These are phyloP conservation scores for Thecophora atra DNA, from an alignment of 2,888 invertebrate genomes.

Conservation along the genomic window DNA sequence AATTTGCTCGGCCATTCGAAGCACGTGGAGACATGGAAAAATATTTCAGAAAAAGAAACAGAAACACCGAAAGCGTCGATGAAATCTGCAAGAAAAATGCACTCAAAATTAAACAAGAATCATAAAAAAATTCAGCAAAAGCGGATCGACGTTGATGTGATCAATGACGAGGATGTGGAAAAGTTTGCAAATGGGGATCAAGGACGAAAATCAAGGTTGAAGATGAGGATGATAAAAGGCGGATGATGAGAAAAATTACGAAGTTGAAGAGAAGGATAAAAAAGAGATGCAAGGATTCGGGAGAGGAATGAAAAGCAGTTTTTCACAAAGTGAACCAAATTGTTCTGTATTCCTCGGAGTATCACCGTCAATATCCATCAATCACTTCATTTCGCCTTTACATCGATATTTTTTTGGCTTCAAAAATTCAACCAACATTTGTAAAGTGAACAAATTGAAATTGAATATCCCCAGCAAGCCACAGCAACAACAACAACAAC, in stretches of 20 bases:
- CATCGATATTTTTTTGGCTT: neutral
- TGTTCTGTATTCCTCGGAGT: too few species aligned
- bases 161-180: neutral
- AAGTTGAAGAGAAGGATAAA: neutral
- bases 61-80: neutral
- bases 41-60: neutral
- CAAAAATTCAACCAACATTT: neutral
- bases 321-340: neutral
- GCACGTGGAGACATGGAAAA: constrained; percentile 40
- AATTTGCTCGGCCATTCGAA: constrained; percentile 56
- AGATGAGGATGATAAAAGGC: neutral
- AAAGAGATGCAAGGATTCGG: neutral
- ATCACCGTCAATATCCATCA: too few species aligned
- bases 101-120: too few species aligned
- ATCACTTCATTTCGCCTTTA: too few species aligned
- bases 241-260: neutral
- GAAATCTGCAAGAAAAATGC: too few species aligned
- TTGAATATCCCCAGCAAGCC: constrained; percentile 23
- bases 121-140: neutral
- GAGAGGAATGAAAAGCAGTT: neutral
- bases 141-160: neutral
- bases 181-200: too few species aligned
- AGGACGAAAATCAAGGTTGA: too few species aligned
- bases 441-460: constrained; percentile 18
- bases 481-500: neutral